Evolutionary conservation across 2,797 vertebrate genomes (phyloP).

Genomic region (Rhinella marina): DNA sequence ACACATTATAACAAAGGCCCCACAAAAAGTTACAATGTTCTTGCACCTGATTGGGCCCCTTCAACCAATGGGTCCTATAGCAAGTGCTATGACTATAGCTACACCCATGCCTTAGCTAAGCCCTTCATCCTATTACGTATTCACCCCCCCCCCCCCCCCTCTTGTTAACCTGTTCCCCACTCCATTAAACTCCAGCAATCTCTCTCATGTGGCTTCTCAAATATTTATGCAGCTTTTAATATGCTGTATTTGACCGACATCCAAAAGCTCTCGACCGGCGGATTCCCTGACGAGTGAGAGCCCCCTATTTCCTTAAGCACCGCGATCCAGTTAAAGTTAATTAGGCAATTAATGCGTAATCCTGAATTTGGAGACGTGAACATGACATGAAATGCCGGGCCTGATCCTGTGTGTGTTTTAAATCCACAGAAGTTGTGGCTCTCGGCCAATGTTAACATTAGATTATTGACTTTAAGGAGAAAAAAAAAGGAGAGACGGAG

Average conservation of each 20-base stretch:
- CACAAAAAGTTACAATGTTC: too few species aligned
- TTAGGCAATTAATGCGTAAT: conserved; percentile 59
- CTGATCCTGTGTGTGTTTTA: conserved; percentile 10
- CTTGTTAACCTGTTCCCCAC: conserved; percentile 49
- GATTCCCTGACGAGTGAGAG: conserved; percentile 12
- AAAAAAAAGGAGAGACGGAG: background rate
- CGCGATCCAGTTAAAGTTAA: conserved; percentile 55
- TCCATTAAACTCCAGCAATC: conserved; percentile 56
- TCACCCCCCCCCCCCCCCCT: background rate
- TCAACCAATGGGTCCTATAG: too few species aligned
- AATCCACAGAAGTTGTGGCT: conserved; percentile 36
- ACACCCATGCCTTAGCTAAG: too few species aligned
- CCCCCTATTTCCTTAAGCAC: conserved; percentile 34
- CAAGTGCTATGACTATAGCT: too few species aligned
- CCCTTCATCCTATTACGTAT: background rate
- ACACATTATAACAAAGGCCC: too few species aligned
- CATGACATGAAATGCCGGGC: conserved; percentile 15
- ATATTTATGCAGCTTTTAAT: conserved; percentile 63
- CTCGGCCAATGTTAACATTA: conserved; percentile 36
- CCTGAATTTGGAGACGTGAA: conserved; percentile 40
- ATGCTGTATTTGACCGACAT: conserved; percentile 54
- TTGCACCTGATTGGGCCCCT: too few species aligned
- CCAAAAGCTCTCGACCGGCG: conserved; percentile 48
- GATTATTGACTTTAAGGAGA: conserved; percentile 38
- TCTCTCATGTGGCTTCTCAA: conserved; percentile 58